These are phyloP conservation scores for Rotaria sp. DNA, from an alignment of 2,888 invertebrate genomes.

Conservation along the genomic window DNA sequence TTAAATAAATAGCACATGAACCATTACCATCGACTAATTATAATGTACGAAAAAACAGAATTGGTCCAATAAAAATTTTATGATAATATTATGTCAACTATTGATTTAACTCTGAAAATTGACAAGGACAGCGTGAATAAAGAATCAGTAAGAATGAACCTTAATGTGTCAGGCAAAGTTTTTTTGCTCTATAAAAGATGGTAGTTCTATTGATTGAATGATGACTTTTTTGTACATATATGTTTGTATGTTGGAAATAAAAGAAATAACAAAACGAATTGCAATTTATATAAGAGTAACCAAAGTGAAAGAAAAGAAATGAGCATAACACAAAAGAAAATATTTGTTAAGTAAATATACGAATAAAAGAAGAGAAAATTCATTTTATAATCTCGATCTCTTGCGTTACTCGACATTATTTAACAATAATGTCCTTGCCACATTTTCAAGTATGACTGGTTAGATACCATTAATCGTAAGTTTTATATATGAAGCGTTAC, in stretches of 20 bases:
- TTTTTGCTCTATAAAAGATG: not conserved
- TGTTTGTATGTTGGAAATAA: not conserved
- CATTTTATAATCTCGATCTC: slow-evolving; percentile 15
- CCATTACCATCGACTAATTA: no score
- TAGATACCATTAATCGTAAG: not conserved
- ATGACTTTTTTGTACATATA: not conserved
- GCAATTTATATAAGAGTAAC: not conserved
- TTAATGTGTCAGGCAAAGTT: not conserved
- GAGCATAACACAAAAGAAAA: not conserved
- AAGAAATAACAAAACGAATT: not conserved
- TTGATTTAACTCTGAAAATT: not conserved
- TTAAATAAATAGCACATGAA: no score
- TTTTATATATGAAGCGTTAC: not conserved
- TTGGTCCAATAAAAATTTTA: not conserved
- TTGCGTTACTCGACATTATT: not conserved
- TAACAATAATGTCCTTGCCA: slow-evolving; percentile 10
- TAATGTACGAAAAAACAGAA: no score
- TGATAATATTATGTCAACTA: not conserved
- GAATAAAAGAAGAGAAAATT: not conserved
- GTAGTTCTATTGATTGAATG: not conserved
- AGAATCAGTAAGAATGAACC: not conserved
- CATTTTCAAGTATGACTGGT: not conserved
- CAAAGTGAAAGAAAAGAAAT: not conserved
- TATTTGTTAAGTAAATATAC: slow-evolving; percentile 8
- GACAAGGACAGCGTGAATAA: not conserved